Evolutionary conservation across 2,888 invertebrate species (phyloP), one percentile per base, ranked within the genome.

Genomic region (Uloborus plumipes): DNA sequence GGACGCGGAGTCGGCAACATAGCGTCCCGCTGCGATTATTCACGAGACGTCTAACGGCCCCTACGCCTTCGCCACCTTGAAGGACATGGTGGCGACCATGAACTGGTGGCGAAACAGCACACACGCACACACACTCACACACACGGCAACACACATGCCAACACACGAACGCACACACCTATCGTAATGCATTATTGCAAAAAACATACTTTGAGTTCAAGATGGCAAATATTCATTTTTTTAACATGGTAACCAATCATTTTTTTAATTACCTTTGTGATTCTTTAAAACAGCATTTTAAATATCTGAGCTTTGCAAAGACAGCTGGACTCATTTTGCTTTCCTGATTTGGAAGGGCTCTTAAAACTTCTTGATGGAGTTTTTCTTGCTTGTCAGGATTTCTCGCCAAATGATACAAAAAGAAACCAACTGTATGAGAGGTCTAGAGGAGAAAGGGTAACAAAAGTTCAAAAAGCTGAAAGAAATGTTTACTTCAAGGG

Each of bases 371-470:
- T 64, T 91, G 87, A 85, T 91, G 92, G 11, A 96, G 88, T 86
- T 91, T 92, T 50, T 93, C 90, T 89, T 97, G 97, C 47, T 91
- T 91, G 16, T 91, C 88, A 7, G 91, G 91, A 90, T 95, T 93
- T 11, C 89, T 91, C 0, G 94, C 93, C 77, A 98, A 89, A 87
- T 95, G 93, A 88, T 96, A 95, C 15, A 97, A 89, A 4, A 92
- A 90, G 89, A 95, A 96, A 71, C 93, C 92, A 13, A 93, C 92
- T 0, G 93, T 91, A 88, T 94, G 95, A 0, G 95, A 91, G 0
- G 94, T 94, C 94, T 94, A 88, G 84, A 91, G 72, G 55, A 1
- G 16, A 4, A 9, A 55, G 16, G 9, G 4, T 15, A 53, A 55
- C n/a, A 55, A 55, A 18, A 2, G 16, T 18, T 18, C 7, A 13